phyloP scores from a whole-genome alignment of 2,888 invertebrate species.

The Notodonta dromedarius region DNA sequence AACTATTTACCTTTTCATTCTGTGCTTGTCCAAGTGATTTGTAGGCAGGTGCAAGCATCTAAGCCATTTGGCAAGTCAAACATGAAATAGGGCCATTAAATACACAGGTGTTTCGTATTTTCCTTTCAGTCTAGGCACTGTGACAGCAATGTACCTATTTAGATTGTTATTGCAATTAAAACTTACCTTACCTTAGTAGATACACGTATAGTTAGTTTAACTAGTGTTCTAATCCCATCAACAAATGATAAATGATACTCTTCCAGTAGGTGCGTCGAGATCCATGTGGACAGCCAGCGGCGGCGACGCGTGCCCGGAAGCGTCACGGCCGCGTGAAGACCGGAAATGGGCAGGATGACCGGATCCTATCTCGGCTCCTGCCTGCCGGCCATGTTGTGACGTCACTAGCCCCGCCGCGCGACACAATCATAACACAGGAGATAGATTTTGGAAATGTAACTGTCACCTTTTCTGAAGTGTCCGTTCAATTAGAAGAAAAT shows the following conservation, averaged over 20 bases:
- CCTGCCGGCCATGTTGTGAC: slow-evolving; percentile 80
- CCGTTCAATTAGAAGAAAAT: slow-evolving; percentile 3
- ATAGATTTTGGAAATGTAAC: slow-evolving; percentile 46
- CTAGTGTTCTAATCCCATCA: too few relatives aligned
- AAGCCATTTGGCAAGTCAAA: too few relatives aligned
- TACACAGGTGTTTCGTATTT: too few relatives aligned
- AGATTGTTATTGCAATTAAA: too few relatives aligned
- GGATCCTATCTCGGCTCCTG: slow-evolving; percentile 83
- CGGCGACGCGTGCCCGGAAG: slow-evolving; percentile 82
- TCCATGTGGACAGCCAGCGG: slow-evolving; percentile 62
- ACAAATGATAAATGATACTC: slow-evolving; percentile 27
- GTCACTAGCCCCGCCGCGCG: slow-evolving; percentile 58
- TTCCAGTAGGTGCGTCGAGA: slow-evolving; percentile 57
- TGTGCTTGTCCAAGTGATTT: too few relatives aligned
- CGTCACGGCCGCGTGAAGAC: slow-evolving; percentile 84
- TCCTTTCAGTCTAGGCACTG: too few relatives aligned
- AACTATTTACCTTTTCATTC: too few relatives aligned
- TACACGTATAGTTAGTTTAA: too few relatives aligned
- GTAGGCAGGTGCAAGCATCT: too few relatives aligned
- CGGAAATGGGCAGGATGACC: slow-evolving; percentile 85
- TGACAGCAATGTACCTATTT: too few relatives aligned
- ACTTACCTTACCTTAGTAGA: too few relatives aligned
- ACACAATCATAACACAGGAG: slow-evolving; percentile 44
- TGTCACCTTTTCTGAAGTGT: slow-evolving; percentile 28
- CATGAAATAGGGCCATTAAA: too few relatives aligned